These are phyloP conservation scores for Chouioia cunea DNA, from an alignment of 2,888 invertebrate genomes.

Conservation along the genomic window DNA sequence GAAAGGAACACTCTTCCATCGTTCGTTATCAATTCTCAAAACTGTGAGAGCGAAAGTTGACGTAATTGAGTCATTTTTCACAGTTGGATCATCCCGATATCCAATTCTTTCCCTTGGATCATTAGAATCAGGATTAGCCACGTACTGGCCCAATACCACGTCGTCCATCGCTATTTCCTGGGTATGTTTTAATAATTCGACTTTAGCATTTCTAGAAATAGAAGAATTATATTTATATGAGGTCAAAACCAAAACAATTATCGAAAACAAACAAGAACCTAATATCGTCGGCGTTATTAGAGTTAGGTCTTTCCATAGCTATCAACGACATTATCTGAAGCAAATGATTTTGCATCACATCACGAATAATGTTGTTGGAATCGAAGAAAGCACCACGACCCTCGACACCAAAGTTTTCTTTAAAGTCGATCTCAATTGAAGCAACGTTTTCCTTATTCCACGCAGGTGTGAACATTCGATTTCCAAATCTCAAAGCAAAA, in stretches of 20 bases:
- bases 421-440: neutral
- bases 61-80: conserved; percentile 15
- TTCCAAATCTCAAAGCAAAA: neutral
- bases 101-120: conserved; percentile 33
- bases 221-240: no score
- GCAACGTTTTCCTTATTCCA: neutral
- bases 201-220: conserved; percentile 38
- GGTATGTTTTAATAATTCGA: conserved; percentile 22
- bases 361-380: neutral
- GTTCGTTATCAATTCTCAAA: conserved; percentile 31
- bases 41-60: conserved; percentile 40
- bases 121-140: conserved; percentile 27
- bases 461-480: neutral
- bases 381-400: conserved; percentile 5
- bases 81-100: conserved; percentile 31
- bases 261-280: no score
- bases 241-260: no score
- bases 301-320: no score
- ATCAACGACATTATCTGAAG: neutral
- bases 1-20: conserved; percentile 41
- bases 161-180: conserved; percentile 18
- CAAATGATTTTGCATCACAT: conserved; percentile 5
- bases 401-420: neutral
- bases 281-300: no score
- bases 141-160: conserved; percentile 40